phyloP scores from a whole-genome alignment of 2,888 invertebrate genomes.

The Oligia strigilis region DNA sequence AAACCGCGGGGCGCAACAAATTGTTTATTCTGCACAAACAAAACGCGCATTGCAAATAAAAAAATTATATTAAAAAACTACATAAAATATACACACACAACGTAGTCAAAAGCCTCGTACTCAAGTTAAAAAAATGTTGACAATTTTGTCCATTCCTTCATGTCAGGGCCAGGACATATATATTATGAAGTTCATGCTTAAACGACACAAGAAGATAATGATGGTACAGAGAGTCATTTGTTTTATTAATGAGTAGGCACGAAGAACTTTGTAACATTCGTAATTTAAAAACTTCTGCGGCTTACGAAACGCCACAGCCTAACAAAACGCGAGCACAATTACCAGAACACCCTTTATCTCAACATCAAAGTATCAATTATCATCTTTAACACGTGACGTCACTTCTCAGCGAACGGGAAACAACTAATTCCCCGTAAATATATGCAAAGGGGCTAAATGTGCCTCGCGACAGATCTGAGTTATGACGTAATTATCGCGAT shows the following conservation, averaged over 20 bases:
- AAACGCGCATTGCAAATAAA: no score
- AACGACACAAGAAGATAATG: no score
- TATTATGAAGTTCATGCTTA: no score
- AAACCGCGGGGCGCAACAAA: no score
- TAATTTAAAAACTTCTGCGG: background rate
- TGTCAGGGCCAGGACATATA: no score
- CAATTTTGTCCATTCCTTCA: no score
- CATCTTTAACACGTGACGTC: conserved; percentile 55
- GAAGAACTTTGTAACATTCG: background rate
- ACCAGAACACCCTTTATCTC: conserved; percentile 1
- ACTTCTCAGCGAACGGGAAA: conserved; percentile 51
- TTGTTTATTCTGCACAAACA: no score
- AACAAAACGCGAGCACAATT: conserved; percentile 39
- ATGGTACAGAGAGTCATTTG: background rate
- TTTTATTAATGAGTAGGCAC: conserved; percentile 18
- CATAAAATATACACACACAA: no score
- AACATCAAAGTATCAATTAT: conserved; percentile 60
- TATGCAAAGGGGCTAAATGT: conserved; percentile 75
- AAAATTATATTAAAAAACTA: no score
- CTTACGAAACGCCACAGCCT: conserved; percentile 8
- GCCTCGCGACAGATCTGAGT: conserved; percentile 72
- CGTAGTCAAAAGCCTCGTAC: no score
- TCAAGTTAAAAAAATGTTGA: no score
- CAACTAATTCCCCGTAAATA: conserved; percentile 66
- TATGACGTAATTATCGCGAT: conserved; percentile 83